These are phyloP conservation scores for Poeciliopsis turrubarensis DNA, from an alignment of 2,113 vertebrate genomes.

Conservation along the genomic window DNA sequence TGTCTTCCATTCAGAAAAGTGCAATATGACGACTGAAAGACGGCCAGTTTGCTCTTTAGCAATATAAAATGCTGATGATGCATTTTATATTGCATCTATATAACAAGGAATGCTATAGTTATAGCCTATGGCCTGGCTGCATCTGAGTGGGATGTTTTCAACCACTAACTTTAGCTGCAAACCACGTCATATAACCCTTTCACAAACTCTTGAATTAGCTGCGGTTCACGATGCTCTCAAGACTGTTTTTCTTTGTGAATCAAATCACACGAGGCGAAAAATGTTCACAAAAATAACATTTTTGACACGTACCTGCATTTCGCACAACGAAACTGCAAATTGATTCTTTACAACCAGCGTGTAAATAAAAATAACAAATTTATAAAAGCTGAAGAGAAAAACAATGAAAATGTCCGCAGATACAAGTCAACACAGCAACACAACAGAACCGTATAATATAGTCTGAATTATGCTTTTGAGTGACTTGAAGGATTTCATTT, in stretches of 20 bases:
- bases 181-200: too few relatives aligned
- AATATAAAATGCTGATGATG: too few relatives aligned
- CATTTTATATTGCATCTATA: too few relatives aligned
- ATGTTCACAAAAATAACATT: not conserved
- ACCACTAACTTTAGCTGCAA: too few relatives aligned
- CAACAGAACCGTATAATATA: not conserved
- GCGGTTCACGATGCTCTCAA: too few relatives aligned
- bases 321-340: not conserved
- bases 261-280: not conserved
- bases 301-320: not conserved
- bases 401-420: not conserved
- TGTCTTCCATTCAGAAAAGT: too few relatives aligned
- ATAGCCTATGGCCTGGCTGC: too few relatives aligned
- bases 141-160: too few relatives aligned
- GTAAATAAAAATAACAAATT: not conserved
- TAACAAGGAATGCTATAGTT: too few relatives aligned
- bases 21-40: too few relatives aligned
- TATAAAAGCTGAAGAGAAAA: not conserved
- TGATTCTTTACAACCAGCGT: not conserved
- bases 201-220: too few relatives aligned
- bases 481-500: conserved; percentile 6
- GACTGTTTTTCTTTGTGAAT: not conserved
- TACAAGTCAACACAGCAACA: not conserved
- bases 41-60: too few relatives aligned
- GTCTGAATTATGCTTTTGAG: conserved; percentile 21